phyloP scores from a whole-genome alignment of 1,140 invertebrate genomes.

The Oncopodura yosiiana region DNA sequence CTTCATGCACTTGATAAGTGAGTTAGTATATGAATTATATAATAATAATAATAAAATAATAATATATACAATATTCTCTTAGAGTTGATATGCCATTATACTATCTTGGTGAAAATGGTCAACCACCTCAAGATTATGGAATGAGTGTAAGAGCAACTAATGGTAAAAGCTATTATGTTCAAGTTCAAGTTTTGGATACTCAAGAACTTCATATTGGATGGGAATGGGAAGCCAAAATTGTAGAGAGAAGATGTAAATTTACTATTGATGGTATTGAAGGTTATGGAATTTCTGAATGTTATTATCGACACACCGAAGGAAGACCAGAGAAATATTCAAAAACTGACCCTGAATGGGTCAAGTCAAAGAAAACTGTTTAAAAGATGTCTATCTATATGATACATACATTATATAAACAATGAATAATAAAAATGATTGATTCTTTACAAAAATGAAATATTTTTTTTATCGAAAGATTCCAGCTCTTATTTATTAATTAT shows the following conservation, averaged over 20 bases:
- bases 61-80: no score
- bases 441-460: not conserved
- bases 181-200: conserved; percentile 50
- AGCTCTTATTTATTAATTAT: no score
- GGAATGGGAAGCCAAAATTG: conserved; percentile 56
- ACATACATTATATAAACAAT: no score
- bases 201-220: conserved; percentile 55
- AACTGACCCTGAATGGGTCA: conserved; percentile 47
- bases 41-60: no score
- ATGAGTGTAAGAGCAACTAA: conserved; percentile 53
- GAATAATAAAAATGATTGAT: not conserved
- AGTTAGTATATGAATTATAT: no score
- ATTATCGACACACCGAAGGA: conserved; percentile 50
- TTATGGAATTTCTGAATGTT: conserved; percentile 58
- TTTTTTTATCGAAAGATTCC: no score
- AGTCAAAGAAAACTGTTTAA: conserved; percentile 23
- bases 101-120: conserved; percentile 55
- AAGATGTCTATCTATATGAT: no score
- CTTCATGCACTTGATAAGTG: conserved; percentile 48
- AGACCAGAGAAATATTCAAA: conserved; percentile 37
- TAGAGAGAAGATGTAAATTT: conserved; percentile 54
- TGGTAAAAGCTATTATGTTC: conserved; percentile 42
- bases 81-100: conserved; percentile 52
- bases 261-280: conserved; percentile 53
- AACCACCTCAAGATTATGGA: conserved; percentile 50